Evolutionary conservation across 1,140 invertebrate species (phyloP).

Genomic region (Kradibia gibbosae): DNA sequence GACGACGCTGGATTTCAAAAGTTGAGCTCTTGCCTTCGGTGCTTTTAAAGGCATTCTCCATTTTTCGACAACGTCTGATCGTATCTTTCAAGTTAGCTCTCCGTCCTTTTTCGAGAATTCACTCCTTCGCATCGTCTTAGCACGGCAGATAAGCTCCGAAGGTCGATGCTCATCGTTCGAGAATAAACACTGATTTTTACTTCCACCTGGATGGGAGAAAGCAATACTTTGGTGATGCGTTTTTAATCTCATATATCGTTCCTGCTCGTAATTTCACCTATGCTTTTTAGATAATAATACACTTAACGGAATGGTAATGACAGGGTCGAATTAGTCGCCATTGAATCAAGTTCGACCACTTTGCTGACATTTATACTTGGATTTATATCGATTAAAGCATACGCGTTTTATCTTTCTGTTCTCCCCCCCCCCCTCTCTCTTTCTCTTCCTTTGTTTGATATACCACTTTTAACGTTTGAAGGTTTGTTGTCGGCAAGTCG

Average conservation of each 20-base stretch:
- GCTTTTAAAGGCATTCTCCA: background rate
- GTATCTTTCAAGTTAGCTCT: background rate
- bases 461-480: too few relatives aligned
- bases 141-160: background rate
- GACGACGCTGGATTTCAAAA: background rate
- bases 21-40: background rate
- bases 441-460: too few relatives aligned
- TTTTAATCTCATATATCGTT: background rate
- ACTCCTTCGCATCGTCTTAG: background rate
- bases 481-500: too few relatives aligned
- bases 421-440: too few relatives aligned
- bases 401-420: too few relatives aligned
- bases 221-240: background rate
- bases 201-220: background rate
- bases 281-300: background rate
- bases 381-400: background rate
- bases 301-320: background rate
- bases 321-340: background rate
- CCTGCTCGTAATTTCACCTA: background rate
- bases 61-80: conserved; percentile 37
- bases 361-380: background rate
- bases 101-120: conserved; percentile 3
- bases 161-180: background rate
- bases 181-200: too few relatives aligned
- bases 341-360: background rate